A percentile compares a stretch with the other conserved stretches of the same genome.
Conservation (phyloP, 2,113 vertebrate species). For the Calidris pygmaea region DNA sequence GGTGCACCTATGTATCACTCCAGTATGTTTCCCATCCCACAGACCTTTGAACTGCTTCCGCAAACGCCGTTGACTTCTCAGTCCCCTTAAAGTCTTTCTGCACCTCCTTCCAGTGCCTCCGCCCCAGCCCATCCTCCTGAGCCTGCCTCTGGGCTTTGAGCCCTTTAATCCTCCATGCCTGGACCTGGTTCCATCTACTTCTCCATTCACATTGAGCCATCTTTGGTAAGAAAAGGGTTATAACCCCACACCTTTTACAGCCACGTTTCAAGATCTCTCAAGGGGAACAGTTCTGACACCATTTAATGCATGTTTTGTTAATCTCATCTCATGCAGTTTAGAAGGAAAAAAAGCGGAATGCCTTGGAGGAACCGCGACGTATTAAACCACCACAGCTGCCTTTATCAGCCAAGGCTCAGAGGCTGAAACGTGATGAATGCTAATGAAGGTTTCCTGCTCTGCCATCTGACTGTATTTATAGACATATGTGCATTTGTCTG, state of each 20-base stretch:
- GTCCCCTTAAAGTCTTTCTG: not conserved
- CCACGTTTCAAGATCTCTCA: not conserved
- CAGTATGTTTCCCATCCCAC: not conserved
- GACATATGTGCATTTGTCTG: not conserved
- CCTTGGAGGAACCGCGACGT: not conserved
- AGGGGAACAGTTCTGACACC: not conserved
- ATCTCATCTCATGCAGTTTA: not conserved
- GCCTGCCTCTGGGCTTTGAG: not conserved
- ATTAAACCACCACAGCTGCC: not conserved
- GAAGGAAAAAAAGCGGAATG: not conserved
- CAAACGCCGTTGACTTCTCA: accelerated
- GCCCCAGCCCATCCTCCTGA: not conserved
- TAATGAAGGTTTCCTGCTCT: constrained; percentile 2
- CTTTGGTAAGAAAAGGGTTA: not conserved
- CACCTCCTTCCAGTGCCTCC: not conserved
- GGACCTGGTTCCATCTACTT: not conserved
- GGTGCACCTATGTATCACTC: not conserved
- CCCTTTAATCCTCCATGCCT: not conserved
- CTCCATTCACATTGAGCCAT: not conserved
- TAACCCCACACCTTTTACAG: not conserved
- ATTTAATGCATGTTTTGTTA: not conserved
- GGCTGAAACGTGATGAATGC: not conserved
- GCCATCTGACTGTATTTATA: not conserved
- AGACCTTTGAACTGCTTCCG: not conserved
- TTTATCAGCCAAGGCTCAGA: constrained; percentile 6